These are phyloP conservation scores for Gymnoscopelus microlampas DNA, from an alignment of 2,797 vertebrate species.

Conservation along the genomic window DNA sequence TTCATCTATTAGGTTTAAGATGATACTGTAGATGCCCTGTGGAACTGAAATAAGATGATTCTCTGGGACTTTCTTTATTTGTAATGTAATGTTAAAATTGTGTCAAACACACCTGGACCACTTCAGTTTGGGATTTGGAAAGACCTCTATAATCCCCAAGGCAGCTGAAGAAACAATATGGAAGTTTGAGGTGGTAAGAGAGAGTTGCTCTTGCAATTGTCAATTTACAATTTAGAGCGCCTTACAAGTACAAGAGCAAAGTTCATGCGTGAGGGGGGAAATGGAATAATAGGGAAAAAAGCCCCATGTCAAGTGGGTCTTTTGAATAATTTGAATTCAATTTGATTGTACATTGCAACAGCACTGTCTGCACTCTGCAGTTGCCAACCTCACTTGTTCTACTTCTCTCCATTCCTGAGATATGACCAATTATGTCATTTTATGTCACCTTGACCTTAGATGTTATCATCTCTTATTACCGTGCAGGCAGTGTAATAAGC, in stretches of 20 bases:
- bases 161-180: neutral
- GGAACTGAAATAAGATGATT: constrained; percentile 44
- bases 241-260: too few species aligned
- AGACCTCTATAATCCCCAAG: neutral
- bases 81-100: constrained; percentile 56
- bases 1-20: neutral
- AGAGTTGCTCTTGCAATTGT: too few species aligned
- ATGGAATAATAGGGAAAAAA: neutral
- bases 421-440: neutral
- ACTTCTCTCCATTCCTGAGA: too few species aligned
- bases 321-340: neutral
- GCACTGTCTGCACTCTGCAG: too few species aligned
- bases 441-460: neutral
- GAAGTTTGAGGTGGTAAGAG: too few species aligned
- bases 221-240: too few species aligned
- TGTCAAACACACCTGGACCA: constrained; percentile 33
- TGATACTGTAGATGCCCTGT: constrained; percentile 56
- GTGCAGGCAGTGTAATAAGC: neutral
- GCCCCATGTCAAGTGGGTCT: neutral
- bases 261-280: neutral
- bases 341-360: neutral
- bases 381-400: too few species aligned
- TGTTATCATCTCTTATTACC: neutral
- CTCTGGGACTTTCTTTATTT: constrained; percentile 12
- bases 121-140: constrained; percentile 16